These are phyloP conservation scores for Scalopus aquaticus DNA, from an alignment of 2,113 vertebrate genomes.

Conservation along the genomic window DNA sequence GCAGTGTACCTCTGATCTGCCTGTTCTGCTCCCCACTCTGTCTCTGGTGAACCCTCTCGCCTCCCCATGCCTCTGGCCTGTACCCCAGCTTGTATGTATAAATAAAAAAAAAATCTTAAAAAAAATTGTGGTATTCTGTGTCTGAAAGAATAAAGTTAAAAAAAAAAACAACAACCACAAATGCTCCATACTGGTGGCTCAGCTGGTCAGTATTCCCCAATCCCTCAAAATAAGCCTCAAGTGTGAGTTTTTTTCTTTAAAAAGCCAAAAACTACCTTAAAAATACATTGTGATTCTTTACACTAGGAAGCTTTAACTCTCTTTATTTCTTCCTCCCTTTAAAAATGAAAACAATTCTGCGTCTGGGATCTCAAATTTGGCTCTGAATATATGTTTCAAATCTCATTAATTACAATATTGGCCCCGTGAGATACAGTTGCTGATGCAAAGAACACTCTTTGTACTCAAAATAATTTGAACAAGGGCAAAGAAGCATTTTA, in stretches of 20 bases:
- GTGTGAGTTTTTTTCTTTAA: conserved; percentile 66
- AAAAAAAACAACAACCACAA: conserved; percentile 53
- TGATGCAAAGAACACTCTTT: conserved; percentile 80
- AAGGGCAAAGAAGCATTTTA: conserved; percentile 69
- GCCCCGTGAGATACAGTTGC: conserved; percentile 78
- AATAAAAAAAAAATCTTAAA: too few species aligned
- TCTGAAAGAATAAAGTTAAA: conserved; percentile 55
- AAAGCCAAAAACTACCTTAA: conserved; percentile 58
- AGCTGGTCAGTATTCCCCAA: conserved; percentile 70
- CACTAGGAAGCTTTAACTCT: conserved; percentile 76
- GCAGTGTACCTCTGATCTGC: too few species aligned
- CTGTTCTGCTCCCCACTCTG: too few species aligned
- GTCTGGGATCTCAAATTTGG: conserved; percentile 74
- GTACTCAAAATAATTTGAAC: conserved; percentile 77
- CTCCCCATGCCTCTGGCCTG: too few species aligned
- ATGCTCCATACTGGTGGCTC: conserved; percentile 68
- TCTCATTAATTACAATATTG: conserved; percentile 83
- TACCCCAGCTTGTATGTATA: too few species aligned
- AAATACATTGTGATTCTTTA: conserved; percentile 75
- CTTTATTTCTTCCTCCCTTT: conserved; percentile 11
- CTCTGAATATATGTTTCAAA: conserved; percentile 78
- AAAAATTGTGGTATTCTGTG: conserved; percentile 71
- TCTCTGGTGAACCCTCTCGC: too few species aligned
- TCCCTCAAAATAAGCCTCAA: conserved; percentile 77
- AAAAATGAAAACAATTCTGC: conserved; percentile 68